These are phyloP conservation scores for Temnothorax nylanderi DNA, from an alignment of 1,140 invertebrate species.

Conservation along the genomic window DNA sequence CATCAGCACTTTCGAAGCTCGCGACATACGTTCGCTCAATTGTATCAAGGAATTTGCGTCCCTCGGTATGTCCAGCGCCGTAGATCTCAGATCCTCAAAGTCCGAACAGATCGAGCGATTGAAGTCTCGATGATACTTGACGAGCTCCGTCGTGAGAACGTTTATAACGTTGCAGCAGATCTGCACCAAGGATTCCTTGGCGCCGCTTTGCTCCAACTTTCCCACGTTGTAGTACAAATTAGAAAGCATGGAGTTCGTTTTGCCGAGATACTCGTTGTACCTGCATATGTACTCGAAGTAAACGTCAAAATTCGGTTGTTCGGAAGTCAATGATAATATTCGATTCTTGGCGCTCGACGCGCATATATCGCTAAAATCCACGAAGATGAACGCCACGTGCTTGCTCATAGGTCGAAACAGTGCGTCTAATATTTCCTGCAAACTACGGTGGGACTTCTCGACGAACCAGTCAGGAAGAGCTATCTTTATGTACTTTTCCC, in stretches of 20 bases:
- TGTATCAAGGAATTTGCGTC: slow-evolving; percentile 85
- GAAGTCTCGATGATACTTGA: slow-evolving; percentile 76
- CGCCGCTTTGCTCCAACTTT: slow-evolving; percentile 75
- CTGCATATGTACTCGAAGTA: slow-evolving; percentile 75
- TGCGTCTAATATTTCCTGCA: slow-evolving; percentile 74
- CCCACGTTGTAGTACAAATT: slow-evolving; percentile 79
- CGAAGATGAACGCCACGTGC: slow-evolving; percentile 63
- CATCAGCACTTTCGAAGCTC: slow-evolving; percentile 82
- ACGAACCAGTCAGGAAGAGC: slow-evolving; percentile 80
- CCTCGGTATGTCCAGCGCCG: slow-evolving; percentile 82
- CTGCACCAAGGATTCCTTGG: slow-evolving; percentile 75
- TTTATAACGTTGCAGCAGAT: slow-evolving; percentile 71
- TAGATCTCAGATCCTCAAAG: slow-evolving; percentile 77
- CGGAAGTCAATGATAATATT: slow-evolving; percentile 62
- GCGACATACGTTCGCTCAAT: slow-evolving; percentile 83
- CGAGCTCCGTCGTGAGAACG: slow-evolving; percentile 74
- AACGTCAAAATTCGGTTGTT: slow-evolving; percentile 69
- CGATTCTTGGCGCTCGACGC: slow-evolving; percentile 46
- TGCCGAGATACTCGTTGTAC: slow-evolving; percentile 75
- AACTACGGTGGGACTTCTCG: slow-evolving; percentile 73
- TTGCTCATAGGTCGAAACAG: slow-evolving; percentile 77
- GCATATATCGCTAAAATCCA: slow-evolving; percentile 66
- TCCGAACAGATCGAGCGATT: slow-evolving; percentile 78
- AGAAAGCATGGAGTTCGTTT: slow-evolving; percentile 73
- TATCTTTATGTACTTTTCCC: slow-evolving; percentile 76